phyloP scores from a whole-genome alignment of 1,140 invertebrate species.

The Drosophila tristis region DNA sequence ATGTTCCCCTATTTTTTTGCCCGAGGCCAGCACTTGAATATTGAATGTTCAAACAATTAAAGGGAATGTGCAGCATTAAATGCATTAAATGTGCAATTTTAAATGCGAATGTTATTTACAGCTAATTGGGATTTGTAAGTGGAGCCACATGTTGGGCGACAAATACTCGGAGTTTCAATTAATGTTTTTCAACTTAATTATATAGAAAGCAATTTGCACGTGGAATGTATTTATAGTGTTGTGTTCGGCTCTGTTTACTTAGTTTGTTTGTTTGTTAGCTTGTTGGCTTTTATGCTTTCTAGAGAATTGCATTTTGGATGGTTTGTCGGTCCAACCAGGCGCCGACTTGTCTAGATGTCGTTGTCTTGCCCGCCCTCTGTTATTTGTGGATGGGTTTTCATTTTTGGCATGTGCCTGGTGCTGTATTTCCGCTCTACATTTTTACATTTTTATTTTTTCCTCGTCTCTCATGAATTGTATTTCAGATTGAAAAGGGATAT shows the following conservation, averaged over 20 bases:
- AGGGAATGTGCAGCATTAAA: slow-evolving; percentile 1
- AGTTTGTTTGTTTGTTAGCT: slow-evolving; percentile 10
- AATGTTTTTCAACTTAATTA: slow-evolving; percentile 65
- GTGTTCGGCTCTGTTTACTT: not conserved
- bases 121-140: not conserved
- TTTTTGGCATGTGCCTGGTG: slow-evolving; percentile 44
- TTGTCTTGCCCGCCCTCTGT: not conserved
- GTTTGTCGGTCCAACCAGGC: slow-evolving; percentile 18
- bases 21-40: too few relatives aligned
- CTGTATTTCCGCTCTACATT: slow-evolving; percentile 4
- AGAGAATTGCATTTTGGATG: slow-evolving; percentile 24
- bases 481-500: slow-evolving; percentile 10
- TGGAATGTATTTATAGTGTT: slow-evolving; percentile 26
- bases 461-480: slow-evolving; percentile 4
- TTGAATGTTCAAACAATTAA: slow-evolving; percentile 49
- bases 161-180: slow-evolving; percentile 51
- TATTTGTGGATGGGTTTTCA: slow-evolving; percentile 22
- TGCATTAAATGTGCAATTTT: too few relatives aligned
- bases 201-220: slow-evolving; percentile 69
- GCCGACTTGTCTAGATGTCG: slow-evolving; percentile 39
- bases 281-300: not conserved
- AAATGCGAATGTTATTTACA: slow-evolving; percentile 23
- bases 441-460: slow-evolving; percentile 8
- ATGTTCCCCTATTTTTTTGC: too few relatives aligned
- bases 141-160: slow-evolving; percentile 20